Evolutionary conservation across 2,888 invertebrate genomes (phyloP).

Genomic region (Flexamia atlantica): DNA sequence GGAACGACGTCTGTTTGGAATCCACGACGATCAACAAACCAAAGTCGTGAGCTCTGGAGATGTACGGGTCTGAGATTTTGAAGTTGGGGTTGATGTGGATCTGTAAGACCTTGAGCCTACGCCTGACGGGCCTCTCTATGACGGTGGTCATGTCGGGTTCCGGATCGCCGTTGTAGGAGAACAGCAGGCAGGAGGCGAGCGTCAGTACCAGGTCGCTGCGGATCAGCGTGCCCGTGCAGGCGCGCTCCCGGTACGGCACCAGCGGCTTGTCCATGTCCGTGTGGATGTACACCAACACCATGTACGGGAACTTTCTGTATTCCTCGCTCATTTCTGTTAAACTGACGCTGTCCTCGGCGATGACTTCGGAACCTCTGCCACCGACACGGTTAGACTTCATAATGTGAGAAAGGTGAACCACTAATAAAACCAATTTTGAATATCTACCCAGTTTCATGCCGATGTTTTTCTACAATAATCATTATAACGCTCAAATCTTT

Average conservation of each 20-base stretch:
- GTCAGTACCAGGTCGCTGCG: constrained; percentile 2
- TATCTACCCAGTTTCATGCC: no score
- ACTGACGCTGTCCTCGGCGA: no score
- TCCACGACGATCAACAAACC: neutral
- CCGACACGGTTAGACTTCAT: no score
- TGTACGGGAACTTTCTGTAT: neutral
- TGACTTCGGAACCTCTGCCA: no score
- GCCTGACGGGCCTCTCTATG: neutral
- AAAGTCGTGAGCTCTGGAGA: neutral
- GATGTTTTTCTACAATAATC: no score
- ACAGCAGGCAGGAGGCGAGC: neutral
- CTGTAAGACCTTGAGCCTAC: neutral
- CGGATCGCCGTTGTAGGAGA: neutral
- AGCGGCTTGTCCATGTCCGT: no score
- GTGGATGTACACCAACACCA: constrained; percentile 6
- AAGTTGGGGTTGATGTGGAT: constrained; percentile 22
- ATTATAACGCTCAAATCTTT: no score
- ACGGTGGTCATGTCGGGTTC: neutral
- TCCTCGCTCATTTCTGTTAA: neutral
- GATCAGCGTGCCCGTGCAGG: constrained; percentile 20
- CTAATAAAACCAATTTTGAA: no score
- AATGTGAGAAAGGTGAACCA: no score
- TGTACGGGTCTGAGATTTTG: neutral
- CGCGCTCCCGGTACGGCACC: neutral
- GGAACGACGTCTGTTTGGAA: neutral